phyloP scores from a whole-genome alignment of 2,888 invertebrate genomes.

The Melinaea marsaeus region DNA sequence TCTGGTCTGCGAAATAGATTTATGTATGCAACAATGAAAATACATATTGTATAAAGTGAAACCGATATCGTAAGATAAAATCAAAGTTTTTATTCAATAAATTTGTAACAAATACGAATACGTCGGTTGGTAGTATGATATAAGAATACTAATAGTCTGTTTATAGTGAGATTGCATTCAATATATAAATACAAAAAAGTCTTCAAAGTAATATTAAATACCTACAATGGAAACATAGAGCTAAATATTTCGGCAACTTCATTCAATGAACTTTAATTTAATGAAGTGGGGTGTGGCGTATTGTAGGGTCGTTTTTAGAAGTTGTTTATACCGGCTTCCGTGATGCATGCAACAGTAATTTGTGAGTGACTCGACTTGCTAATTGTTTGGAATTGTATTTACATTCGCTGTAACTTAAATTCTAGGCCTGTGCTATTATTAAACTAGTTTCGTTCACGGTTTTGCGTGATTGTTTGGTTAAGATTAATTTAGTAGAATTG shows the following conservation, averaged over 20 bases:
- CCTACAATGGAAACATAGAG: conserved; percentile 28
- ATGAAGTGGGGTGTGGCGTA: conserved; percentile 38
- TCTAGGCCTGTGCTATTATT: conserved; percentile 8
- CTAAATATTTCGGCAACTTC: conserved; percentile 47
- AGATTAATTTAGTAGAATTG: neutral
- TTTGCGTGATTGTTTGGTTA: conserved; percentile 2
- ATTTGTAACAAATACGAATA: too few species aligned
- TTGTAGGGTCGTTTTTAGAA: conserved; percentile 24
- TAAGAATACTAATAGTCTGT: too few species aligned
- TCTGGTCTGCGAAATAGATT: neutral
- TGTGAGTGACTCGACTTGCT: conserved; percentile 15
- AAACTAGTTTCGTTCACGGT: conserved; percentile 7
- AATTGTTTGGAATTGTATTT: conserved; percentile 20
- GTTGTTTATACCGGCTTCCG: conserved; percentile 17
- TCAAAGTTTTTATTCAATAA: too few species aligned
- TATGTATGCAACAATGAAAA: neutral
- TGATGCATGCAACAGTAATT: conserved; percentile 25
- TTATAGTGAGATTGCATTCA: too few species aligned
- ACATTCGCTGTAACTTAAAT: neutral
- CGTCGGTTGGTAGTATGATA: too few species aligned
- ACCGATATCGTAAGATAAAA: too few species aligned
- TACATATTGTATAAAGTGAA: too few species aligned
- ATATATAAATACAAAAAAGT: too few species aligned
- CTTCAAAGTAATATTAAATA: neutral
- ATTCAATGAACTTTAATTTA: conserved; percentile 55